A percentile compares a stretch with the other conserved stretches of the same genome.
phyloP scores from a whole-genome alignment of 1,140 invertebrate genomes.

The Leptonema lineaticorne region DNA sequence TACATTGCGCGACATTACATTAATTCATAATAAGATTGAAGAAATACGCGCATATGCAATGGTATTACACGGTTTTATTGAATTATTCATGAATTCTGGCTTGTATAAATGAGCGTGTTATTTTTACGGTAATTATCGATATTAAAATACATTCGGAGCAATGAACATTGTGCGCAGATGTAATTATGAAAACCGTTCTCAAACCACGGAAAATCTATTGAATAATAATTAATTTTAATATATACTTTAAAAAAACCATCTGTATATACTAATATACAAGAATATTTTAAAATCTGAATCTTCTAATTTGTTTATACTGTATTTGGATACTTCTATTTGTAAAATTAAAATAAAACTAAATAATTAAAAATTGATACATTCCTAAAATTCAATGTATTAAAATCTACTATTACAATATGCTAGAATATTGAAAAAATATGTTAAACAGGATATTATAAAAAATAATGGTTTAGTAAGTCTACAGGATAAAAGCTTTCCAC shows the following conservation, averaged over 20 bases:
- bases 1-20: too few species aligned
- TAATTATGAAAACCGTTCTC: too few species aligned
- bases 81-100: neutral
- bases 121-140: neutral
- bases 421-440: too few species aligned
- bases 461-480: neutral
- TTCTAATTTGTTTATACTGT: too few species aligned
- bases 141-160: neutral
- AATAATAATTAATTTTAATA: neutral
- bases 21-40: neutral
- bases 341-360: too few species aligned
- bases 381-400: too few species aligned
- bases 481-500: neutral
- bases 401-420: too few species aligned
- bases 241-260: neutral
- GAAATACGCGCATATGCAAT: neutral
- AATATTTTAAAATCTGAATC: neutral
- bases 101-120: neutral
- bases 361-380: too few species aligned
- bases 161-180: too few species aligned
- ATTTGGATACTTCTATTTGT: too few species aligned
- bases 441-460: neutral
- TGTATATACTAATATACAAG: neutral
- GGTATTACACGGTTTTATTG: neutral
- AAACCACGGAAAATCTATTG: too few species aligned